phyloP scores from a whole-genome alignment of 1,140 invertebrate species.

The Drosophila ogumai region DNA sequence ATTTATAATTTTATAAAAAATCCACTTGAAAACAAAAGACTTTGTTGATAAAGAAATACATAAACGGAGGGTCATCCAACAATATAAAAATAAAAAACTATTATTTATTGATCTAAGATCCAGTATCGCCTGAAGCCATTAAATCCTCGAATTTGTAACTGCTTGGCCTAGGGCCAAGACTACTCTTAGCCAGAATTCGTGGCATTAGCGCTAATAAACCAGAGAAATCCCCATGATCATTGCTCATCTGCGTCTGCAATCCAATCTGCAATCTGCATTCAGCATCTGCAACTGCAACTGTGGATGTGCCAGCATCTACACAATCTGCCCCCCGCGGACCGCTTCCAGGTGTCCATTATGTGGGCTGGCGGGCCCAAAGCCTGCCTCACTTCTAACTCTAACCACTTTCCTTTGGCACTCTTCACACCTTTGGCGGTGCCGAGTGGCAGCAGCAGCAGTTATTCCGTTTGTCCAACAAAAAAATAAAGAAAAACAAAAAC shows the following conservation, averaged over 20 bases:
- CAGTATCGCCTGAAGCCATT: not conserved
- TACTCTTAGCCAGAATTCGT: not conserved
- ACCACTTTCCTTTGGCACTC: conserved; percentile 22
- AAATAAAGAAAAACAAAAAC: conserved; percentile 22
- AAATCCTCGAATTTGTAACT: not conserved
- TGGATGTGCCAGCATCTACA: not conserved
- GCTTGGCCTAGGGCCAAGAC: conserved; percentile 7
- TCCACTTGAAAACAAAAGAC: not conserved
- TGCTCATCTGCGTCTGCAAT: conserved; percentile 35
- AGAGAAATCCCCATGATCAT: conserved; percentile 39
- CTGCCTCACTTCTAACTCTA: conserved; percentile 11
- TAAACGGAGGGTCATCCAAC: not conserved
- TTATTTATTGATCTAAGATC: not conserved
- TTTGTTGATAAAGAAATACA: not conserved
- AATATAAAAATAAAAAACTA: not conserved
- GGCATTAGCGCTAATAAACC: conserved; percentile 39
- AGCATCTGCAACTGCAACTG: conserved; percentile 3
- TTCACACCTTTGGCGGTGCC: conserved; percentile 28
- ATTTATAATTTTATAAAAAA: not conserved
- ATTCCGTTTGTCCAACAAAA: conserved; percentile 35
- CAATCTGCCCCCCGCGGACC: conserved; percentile 5
- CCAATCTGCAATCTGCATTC: conserved; percentile 14
- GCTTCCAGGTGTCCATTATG: conserved; percentile 38
- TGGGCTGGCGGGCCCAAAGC: not conserved
- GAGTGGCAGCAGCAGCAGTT: conserved; percentile 44